Percentiles rank a stretch among this genome's conserved stretches.
Evolutionary conservation across 2,797 vertebrate species (phyloP).

Genomic region (Diglossa cyanea): DNA sequence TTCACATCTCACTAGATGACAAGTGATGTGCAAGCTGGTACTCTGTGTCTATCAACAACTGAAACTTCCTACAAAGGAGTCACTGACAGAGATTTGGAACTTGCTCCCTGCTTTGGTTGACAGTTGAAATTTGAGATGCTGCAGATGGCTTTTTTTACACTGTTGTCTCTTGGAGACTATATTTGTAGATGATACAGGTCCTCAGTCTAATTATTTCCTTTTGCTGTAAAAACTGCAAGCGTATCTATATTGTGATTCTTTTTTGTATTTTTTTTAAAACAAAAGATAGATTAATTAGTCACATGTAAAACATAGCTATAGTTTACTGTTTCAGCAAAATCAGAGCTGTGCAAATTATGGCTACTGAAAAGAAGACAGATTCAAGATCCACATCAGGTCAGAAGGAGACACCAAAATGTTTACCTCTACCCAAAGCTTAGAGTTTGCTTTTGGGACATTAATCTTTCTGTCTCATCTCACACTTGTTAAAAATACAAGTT

Average conservation of each 20-base stretch:
- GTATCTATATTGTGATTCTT: neutral
- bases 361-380: neutral
- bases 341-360: neutral
- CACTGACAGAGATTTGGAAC: conserved; percentile 54
- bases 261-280: neutral
- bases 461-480: neutral
- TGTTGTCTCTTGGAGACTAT: conserved; percentile 1
- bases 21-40: conserved; percentile 30
- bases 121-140: conserved; percentile 41
- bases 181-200: neutral
- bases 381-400: neutral
- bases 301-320: neutral
- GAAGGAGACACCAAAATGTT: neutral
- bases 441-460: neutral
- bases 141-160: conserved; percentile 13
- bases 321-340: neutral
- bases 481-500: neutral
- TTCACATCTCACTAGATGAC: neutral
- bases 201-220: neutral
- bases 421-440: neutral
- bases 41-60: conserved; percentile 35
- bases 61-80: conserved; percentile 34
- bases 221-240: neutral
- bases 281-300: neutral
- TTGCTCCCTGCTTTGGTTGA: conserved; percentile 15